Evolutionary conservation across 2,888 invertebrate species (phyloP).

Genomic region (Eupeodes luniger): DNA sequence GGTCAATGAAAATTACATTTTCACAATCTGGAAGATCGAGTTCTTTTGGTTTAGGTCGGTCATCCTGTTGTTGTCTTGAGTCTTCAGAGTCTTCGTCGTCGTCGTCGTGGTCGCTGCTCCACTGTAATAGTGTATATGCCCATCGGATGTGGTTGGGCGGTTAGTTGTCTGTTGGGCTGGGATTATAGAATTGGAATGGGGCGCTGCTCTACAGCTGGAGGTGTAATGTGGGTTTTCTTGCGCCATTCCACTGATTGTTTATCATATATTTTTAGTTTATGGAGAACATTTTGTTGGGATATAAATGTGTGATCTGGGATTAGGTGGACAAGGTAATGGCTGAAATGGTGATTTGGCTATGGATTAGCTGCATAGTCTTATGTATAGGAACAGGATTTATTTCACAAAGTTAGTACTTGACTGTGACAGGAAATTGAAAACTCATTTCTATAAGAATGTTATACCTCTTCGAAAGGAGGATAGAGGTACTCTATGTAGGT

Average conservation of each 20-base stretch:
- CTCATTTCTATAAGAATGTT: background rate
- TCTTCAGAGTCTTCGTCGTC: slow-evolving; percentile 28
- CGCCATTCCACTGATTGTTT: slow-evolving; percentile 41
- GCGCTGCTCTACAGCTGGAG: slow-evolving; percentile 64
- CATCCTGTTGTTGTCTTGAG: slow-evolving; percentile 30
- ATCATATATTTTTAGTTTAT: slow-evolving; percentile 60
- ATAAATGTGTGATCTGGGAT: slow-evolving; percentile 41
- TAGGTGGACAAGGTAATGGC: slow-evolving; percentile 64
- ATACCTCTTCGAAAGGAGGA: background rate
- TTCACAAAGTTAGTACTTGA: slow-evolving; percentile 16
- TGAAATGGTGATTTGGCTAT: slow-evolving; percentile 33
- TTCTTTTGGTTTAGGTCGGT: slow-evolving; percentile 47
- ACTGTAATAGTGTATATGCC: background rate
- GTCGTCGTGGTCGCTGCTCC: background rate
- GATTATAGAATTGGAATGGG: background rate
- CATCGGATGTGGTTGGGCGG: slow-evolving; percentile 73
- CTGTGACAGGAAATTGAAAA: slow-evolving; percentile 31
- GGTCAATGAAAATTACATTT: slow-evolving; percentile 67
- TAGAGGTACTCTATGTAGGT: background rate
- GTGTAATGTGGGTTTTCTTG: slow-evolving; percentile 64
- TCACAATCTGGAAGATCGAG: slow-evolving; percentile 72
- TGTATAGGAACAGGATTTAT: slow-evolving; percentile 20
- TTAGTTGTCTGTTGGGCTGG: slow-evolving; percentile 24
- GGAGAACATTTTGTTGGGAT: slow-evolving; percentile 38
- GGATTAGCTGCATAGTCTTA: slow-evolving; percentile 8